A percentile compares a stretch with the other conserved stretches of the same genome.
Conservation (phyloP, 2,113 vertebrate species). For the Cyrtonyx montezumae region DNA sequence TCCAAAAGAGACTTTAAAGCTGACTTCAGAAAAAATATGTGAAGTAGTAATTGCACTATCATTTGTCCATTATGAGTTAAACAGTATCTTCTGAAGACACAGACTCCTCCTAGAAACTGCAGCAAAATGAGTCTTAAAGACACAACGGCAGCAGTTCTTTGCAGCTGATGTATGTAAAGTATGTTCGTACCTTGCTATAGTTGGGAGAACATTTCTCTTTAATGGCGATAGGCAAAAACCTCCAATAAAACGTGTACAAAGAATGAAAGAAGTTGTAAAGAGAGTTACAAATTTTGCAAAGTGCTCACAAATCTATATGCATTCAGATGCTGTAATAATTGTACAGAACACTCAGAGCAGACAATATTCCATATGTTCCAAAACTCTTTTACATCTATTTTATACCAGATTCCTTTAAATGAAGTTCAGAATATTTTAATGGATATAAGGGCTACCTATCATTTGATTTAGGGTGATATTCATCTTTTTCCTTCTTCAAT, state of each 20-base stretch:
- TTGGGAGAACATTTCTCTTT: not conserved
- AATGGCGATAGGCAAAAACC: not conserved
- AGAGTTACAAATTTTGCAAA: not conserved
- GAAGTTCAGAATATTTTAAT: not conserved
- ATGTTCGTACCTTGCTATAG: not conserved
- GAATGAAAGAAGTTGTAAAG: not conserved
- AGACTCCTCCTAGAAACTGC: not conserved
- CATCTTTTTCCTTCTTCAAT: not conserved
- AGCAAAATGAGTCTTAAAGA: not conserved
- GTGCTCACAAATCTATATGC: not conserved
- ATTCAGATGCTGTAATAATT: not conserved
- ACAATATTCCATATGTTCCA: not conserved
- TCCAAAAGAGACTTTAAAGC: not conserved
- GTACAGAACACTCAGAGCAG: too few species aligned
- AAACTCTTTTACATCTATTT: not conserved
- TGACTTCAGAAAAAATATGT: not conserved
- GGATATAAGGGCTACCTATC: not conserved
- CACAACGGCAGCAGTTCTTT: not conserved
- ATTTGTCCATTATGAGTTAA: not conserved
- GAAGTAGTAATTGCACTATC: not conserved
- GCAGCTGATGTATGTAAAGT: not conserved
- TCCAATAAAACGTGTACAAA: not conserved
- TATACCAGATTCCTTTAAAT: not conserved
- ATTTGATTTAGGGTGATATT: not conserved
- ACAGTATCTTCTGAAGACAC: not conserved